Evolutionary conservation across 2,113 vertebrate genomes (phyloP).

Genomic region (Oncorhynchus gorbuscha): DNA sequence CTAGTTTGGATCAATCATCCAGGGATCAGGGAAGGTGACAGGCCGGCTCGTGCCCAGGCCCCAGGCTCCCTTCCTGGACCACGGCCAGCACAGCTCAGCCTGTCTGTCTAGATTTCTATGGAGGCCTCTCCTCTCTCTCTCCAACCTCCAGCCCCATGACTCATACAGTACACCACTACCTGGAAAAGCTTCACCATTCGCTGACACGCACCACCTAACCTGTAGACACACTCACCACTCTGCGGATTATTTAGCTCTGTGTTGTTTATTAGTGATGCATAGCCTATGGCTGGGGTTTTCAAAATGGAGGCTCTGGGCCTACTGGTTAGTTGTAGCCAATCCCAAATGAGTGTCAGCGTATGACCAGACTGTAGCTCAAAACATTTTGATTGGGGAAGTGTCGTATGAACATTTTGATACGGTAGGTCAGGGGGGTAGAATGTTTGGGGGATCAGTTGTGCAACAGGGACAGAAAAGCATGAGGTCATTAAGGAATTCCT

Average conservation of each 20-base stretch:
- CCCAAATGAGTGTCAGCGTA: constrained; percentile 1
- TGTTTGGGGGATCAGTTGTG: constrained; percentile 28
- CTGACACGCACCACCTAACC: background rate
- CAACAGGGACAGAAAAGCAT: background rate
- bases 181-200: constrained; percentile 1
- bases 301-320: constrained; percentile 13
- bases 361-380: constrained; percentile 24
- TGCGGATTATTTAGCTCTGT: constrained; percentile 24
- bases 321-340: background rate
- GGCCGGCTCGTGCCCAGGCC: constrained; percentile 55
- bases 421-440: constrained; percentile 23
- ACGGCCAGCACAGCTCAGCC: constrained; percentile 54
- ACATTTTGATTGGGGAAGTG: constrained; percentile 26
- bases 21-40: constrained; percentile 61
- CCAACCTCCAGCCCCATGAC: constrained; percentile 21
- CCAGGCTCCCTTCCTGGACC: constrained; percentile 63
- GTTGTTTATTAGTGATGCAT: constrained; percentile 36
- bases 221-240: constrained; percentile 7
- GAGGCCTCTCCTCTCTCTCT: constrained; percentile 41
- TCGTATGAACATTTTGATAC: constrained; percentile 17
- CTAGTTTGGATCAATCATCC: constrained; percentile 71
- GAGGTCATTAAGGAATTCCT: constrained; percentile 9
- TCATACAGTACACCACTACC: constrained; percentile 6
- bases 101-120: constrained; percentile 43
- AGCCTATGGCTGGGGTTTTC: constrained; percentile 8